These are phyloP conservation scores for Cheilosia vulpina DNA, from an alignment of 2,888 invertebrate species.

Conservation along the genomic window DNA sequence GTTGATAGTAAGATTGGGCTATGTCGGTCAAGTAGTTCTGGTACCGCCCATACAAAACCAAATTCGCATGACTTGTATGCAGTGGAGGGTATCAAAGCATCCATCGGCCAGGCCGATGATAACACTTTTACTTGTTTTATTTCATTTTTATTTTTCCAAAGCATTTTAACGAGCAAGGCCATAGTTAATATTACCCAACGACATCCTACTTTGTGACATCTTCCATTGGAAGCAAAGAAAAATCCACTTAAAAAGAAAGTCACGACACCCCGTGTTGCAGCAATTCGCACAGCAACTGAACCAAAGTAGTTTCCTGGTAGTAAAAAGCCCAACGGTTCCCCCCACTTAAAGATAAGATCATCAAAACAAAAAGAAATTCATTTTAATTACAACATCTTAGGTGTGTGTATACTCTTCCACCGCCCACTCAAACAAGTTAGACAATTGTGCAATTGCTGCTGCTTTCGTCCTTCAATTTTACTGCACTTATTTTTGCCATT, in stretches of 20 bases:
- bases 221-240: not conserved
- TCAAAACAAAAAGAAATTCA: slow-evolving; percentile 41
- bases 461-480: slow-evolving; percentile 39
- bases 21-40: no score
- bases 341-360: slow-evolving; percentile 42
- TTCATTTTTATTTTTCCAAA: no score
- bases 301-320: slow-evolving; percentile 10
- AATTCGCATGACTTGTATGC: no score
- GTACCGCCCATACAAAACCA: no score
- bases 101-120: no score
- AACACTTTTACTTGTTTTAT: no score
- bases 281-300: slow-evolving; percentile 31
- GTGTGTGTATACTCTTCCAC: not conserved
- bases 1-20: no score
- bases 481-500: slow-evolving; percentile 14
- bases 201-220: not conserved
- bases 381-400: slow-evolving; percentile 55
- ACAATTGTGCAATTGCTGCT: slow-evolving; percentile 56
- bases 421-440: not conserved
- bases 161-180: not conserved
- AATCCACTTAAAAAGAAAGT: not conserved
- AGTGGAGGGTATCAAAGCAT: no score
- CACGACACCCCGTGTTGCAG: slow-evolving; percentile 6
- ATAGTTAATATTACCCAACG: not conserved
- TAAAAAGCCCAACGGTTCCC: slow-evolving; percentile 10